These are phyloP conservation scores for Hydrophis major DNA, from an alignment of 2,797 vertebrate genomes.

Conservation along the genomic window DNA sequence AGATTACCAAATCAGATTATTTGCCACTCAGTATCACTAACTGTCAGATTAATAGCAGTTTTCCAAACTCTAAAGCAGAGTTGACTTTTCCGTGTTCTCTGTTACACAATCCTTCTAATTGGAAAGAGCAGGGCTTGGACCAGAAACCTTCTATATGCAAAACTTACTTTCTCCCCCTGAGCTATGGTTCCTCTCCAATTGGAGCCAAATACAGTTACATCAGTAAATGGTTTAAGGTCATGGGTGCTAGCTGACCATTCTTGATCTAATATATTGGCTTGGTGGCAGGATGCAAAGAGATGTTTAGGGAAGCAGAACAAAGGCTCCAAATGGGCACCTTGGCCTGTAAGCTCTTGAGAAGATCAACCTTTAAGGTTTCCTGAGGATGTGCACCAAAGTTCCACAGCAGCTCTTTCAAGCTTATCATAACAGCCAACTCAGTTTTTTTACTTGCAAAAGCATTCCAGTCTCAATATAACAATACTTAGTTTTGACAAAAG, in stretches of 20 bases:
- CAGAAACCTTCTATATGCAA: neutral
- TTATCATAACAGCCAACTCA: constrained; percentile 68
- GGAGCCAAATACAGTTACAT: neutral
- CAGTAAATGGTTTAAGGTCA: neutral
- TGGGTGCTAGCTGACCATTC: neutral
- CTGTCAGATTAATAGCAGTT: neutral
- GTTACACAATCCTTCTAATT: neutral
- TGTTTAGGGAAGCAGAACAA: constrained; percentile 7
- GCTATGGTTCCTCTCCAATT: neutral
- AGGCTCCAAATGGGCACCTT: neutral
- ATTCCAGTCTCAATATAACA: constrained; percentile 72
- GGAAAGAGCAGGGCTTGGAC: neutral
- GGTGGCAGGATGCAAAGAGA: neutral
- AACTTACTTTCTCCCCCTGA: neutral
- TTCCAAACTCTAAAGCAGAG: neutral
- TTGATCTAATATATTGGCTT: neutral
- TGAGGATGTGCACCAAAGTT: constrained; percentile 66
- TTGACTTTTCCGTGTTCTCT: neutral
- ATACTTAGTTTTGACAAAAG: constrained; percentile 70
- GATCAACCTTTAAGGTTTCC: constrained; percentile 70
- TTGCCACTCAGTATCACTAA: neutral
- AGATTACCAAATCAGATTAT: neutral
- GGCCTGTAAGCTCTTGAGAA: constrained; percentile 34
- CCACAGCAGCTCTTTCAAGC: constrained; percentile 53
- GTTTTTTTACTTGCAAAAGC: constrained; percentile 73